Evolutionary conservation across 2,113 vertebrate species (phyloP).

Genomic region (Cervus canadensis): DNA sequence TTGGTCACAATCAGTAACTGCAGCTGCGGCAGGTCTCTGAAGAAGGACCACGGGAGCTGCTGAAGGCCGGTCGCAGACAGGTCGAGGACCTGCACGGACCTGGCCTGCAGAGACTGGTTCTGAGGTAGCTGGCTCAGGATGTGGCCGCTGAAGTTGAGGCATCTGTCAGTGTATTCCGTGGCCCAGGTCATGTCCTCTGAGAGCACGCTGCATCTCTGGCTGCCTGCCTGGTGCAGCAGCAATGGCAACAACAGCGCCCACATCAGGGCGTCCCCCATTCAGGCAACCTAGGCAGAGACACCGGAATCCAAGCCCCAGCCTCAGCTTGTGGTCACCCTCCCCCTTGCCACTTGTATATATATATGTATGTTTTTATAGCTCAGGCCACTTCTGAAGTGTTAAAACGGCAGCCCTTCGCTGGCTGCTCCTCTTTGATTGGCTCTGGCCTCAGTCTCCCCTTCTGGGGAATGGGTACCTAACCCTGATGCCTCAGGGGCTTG

Average conservation of each 20-base stretch:
- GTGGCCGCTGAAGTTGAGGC: conserved; percentile 56
- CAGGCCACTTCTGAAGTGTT: neutral
- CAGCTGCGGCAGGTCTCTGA: neutral
- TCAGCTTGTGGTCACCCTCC: neutral
- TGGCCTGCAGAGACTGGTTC: neutral
- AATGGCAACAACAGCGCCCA: neutral
- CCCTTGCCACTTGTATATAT: neutral
- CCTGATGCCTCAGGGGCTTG: fast-evolving
- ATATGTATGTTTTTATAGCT: neutral
- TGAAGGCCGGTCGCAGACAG: neutral
- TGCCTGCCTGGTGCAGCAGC: fast-evolving
- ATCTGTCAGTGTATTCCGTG: fast-evolving
- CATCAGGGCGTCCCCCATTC: neutral
- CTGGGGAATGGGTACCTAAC: neutral
- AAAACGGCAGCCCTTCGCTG: neutral
- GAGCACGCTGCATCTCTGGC: fast-evolving
- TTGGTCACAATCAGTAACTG: neutral
- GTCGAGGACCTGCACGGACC: neutral
- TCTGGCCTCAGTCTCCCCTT: neutral
- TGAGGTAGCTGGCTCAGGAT: neutral
- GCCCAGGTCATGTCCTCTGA: neutral
- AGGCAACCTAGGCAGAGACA: neutral
- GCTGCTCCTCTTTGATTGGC: neutral
- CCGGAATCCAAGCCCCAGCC: neutral
- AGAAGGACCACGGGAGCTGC: neutral